A percentile compares a stretch with the other conserved stretches of the same genome.
Evolutionary conservation across 1,140 invertebrate species (phyloP).

Genomic region (Mya arenaria): DNA sequence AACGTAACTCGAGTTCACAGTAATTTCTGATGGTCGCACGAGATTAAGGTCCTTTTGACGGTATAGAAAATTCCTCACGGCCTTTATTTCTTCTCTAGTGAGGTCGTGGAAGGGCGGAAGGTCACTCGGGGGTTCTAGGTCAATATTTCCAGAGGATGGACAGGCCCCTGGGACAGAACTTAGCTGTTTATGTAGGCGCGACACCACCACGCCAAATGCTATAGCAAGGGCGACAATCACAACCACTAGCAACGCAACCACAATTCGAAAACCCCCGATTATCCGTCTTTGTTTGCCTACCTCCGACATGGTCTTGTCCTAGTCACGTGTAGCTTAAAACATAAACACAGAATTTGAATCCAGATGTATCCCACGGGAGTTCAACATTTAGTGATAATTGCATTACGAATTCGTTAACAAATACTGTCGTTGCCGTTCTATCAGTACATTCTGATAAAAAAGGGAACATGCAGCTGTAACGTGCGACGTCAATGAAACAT

Average conservation of each 20-base stretch:
- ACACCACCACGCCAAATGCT: slow-evolving; percentile 12
- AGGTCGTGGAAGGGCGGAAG: slow-evolving; percentile 57
- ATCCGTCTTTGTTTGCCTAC: not conserved
- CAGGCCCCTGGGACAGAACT: not conserved
- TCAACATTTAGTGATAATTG: no score
- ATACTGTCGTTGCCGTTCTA: no score
- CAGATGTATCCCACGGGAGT: no score
- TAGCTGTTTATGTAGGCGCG: not conserved
- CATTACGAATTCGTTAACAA: no score
- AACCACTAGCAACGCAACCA: slow-evolving; percentile 14
- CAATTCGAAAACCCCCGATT: slow-evolving; percentile 39
- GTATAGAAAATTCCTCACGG: slow-evolving; percentile 50
- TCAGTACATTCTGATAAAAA: no score
- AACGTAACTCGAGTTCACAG: slow-evolving; percentile 55
- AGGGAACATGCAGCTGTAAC: no score
- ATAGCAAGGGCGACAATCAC: slow-evolving; percentile 23
- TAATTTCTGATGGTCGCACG: slow-evolving; percentile 5
- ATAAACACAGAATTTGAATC: no score
- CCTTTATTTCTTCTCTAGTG: slow-evolving; percentile 49
- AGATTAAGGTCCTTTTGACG: slow-evolving; percentile 56
- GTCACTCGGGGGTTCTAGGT: slow-evolving; percentile 10
- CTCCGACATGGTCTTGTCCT: not conserved
- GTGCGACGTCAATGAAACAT: no score
- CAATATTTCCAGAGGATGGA: not conserved
- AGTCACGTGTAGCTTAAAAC: no score